Base-by-base conservation (phyloP, 1,140 invertebrate species). In the Rhagoletis zephyria region DNA sequence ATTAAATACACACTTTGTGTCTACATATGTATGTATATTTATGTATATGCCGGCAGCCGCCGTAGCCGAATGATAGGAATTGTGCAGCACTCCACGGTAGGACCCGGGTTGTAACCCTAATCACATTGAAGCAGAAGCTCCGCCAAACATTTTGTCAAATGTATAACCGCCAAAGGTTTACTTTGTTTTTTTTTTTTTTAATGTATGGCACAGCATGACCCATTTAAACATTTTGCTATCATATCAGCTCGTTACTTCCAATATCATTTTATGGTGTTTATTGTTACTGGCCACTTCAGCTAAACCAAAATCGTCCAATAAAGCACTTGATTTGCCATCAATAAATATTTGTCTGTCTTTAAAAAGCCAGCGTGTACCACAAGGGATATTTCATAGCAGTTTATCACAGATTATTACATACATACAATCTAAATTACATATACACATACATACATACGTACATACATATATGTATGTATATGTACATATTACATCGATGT, bases 261-360 rank as follows among this genome's bases (percentile, higher is more conserved):
- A 4, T 63, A 3, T 14, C 61, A 63, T 63, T 30, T 30, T 7
- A 63, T 63, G n/a, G n/a, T n/a, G n/a, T 63, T 63, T 63, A 63
- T 63, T 9, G 16, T 14, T 63, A 63, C 0, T 63, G 7, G 10
- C 16, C 61, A 67, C 45, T 81, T 56, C 3, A 19, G 19, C 5
- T 51, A 56, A 81, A 19, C 74, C 48, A 42, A 14, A 56, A 81
- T 30, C 16, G n/a, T 19, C 14, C 42, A 51, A 59, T 81, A 19
- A 81, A 81, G 6, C 12, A 56, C 74, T n/a, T 81, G 48, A 81
- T 81, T 81, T 81, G 74, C 14, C 74, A 81, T 2, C 5, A 81
- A 14, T 56, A 59, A 56, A 51, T 48, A 59, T 9, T 74, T 74
- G 48, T 45, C n/a, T 6, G 42, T 19, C 16, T 48, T 19, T 81